These are phyloP conservation scores for Stigmatopora nigra DNA, from an alignment of 2,113 vertebrate genomes.

Conservation along the genomic window DNA sequence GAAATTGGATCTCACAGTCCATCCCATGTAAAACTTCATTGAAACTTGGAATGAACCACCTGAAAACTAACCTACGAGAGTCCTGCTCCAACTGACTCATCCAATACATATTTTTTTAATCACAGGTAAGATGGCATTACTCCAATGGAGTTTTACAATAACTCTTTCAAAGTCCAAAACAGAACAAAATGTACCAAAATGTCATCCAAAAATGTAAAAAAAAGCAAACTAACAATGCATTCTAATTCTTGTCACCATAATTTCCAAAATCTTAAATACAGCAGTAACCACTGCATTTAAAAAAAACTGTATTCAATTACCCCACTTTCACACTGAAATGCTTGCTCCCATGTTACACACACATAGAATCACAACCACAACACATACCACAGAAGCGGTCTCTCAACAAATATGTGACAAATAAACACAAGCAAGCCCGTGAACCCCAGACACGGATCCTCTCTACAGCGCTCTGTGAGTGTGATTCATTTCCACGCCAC, in stretches of 20 bases:
- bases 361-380: conserved; percentile 9
- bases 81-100: too few relatives aligned
- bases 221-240: too few relatives aligned
- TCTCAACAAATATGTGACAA: conserved; percentile 34
- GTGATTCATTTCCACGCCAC: conserved; percentile 33
- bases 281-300: too few relatives aligned
- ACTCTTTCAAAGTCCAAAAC: too few relatives aligned
- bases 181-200: too few relatives aligned
- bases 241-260: background rate
- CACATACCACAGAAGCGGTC: conserved; percentile 20
- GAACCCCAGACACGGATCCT: conserved; percentile 9
- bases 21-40: background rate
- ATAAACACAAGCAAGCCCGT: conserved; percentile 15
- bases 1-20: background rate
- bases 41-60: too few relatives aligned
- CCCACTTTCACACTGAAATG: conserved; percentile 5
- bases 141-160: too few relatives aligned
- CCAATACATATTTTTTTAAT: too few relatives aligned
- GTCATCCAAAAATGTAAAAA: too few relatives aligned
- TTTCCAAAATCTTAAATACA: background rate
- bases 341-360: background rate
- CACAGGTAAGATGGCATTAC: too few relatives aligned
- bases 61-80: too few relatives aligned
- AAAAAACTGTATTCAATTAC: background rate
- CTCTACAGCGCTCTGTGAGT: conserved; percentile 8